A percentile compares a stretch with the other conserved stretches of the same genome.
These are phyloP conservation scores for Ectemnius continuus DNA, from an alignment of 2,888 invertebrate species.

Conservation along the genomic window DNA sequence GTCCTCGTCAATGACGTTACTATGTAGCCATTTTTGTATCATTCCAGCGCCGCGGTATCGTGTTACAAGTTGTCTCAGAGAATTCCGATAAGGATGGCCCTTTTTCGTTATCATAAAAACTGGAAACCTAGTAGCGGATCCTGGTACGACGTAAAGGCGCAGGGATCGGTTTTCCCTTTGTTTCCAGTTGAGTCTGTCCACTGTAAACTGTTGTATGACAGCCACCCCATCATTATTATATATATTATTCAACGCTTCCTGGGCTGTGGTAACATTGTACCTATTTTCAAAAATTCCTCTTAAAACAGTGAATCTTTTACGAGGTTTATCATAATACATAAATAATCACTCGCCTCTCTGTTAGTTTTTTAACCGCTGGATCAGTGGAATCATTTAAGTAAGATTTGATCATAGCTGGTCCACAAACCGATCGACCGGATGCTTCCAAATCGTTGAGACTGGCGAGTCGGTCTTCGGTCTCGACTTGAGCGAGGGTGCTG, in stretches of 20 bases:
- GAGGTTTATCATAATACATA: neutral
- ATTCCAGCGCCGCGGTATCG: conserved; percentile 39
- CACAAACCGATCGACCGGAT: conserved; percentile 37
- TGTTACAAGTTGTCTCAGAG: conserved; percentile 28
- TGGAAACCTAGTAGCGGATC: conserved; percentile 25
- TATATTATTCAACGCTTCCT: conserved; percentile 19
- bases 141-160: conserved; percentile 29
- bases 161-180: conserved; percentile 35
- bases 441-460: conserved; percentile 37
- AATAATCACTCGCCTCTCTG: conserved; percentile 23
- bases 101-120: conserved; percentile 41
- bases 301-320: neutral
- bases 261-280: conserved; percentile 24
- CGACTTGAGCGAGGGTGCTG: conserved; percentile 37
- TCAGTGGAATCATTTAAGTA: conserved; percentile 35
- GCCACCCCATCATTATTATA: conserved; percentile 23
- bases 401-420: conserved; percentile 9
- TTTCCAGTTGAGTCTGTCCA: conserved; percentile 41
- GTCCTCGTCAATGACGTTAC: conserved; percentile 29
- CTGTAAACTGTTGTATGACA: conserved; percentile 26
- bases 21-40: conserved; percentile 23
- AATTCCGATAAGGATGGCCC: conserved; percentile 30
- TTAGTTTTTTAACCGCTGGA: conserved; percentile 27
- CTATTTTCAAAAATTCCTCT: conserved; percentile 20
- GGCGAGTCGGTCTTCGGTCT: conserved; percentile 19